Base-by-base conservation (phyloP, 2,797 vertebrate species). In the Hirundo rustica region DNA sequence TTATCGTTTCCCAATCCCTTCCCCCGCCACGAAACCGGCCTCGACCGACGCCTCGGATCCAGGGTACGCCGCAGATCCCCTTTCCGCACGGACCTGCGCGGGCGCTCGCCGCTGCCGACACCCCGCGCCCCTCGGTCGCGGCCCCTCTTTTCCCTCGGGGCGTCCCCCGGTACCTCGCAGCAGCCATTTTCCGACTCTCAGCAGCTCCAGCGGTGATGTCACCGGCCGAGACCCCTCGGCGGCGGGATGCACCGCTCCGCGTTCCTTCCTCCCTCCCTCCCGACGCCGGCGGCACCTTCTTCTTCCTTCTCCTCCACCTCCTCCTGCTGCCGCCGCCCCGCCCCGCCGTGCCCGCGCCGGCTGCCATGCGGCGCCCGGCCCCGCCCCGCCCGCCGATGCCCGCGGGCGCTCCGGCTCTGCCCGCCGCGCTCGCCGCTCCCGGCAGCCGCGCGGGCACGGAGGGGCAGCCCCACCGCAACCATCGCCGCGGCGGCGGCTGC, bases 181-280 rank as follows among this genome's bases (percentile, higher is more conserved):
- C 55, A 51, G 91, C 93, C 93, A 88, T 95, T 70, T 95, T 74
- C 61, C 75, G 18, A 44, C 32, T 76, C 34, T 53, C 48, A 22
- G 78, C 73, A 20, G 84, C 84, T 91, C 93, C 88, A n/a, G 75
- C 30, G 10, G 65, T 45, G 87, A 88, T 90, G 79, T 67, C 75
- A 85, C 53, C 40, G 29, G 66, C 74, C 73, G 48, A 48, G 68
- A 30, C 68, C 51, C 76, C 25, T 54, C 83, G 30, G 68, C 60
- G 34, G 67, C 77, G 71, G 78, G 57, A 16, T 44, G 57, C 34
- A 25, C 62, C 14, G 80, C 15, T 55, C 61, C 20, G 25, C 9
- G 11, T 62, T 23, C 50, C 22, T 62, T 25, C 48, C 36, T 38
- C 36, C 36, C 14, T 74, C 42, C 26, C 75, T 32, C 26, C 25